These are phyloP conservation scores for Pycnonotus jocosus DNA, from an alignment of 2,113 vertebrate species.

Conservation along the genomic window DNA sequence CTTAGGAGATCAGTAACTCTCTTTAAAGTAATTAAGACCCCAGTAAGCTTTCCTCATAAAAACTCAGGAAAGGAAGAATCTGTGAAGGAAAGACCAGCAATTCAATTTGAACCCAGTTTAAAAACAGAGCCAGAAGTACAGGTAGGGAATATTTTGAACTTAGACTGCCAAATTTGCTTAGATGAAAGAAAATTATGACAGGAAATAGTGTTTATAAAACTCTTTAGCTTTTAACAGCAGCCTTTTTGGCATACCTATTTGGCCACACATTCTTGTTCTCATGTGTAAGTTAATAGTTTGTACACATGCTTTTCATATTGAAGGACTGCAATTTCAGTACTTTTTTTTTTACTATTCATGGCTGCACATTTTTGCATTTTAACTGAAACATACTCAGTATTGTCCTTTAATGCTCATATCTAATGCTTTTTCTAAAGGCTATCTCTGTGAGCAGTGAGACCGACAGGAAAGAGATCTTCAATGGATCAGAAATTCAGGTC, in stretches of 20 bases:
- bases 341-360: not conserved
- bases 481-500: conserved; percentile 17
- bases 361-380: not conserved
- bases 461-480: not conserved
- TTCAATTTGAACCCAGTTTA: not conserved
- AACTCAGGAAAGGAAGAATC: not conserved
- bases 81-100: not conserved
- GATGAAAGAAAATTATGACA: not conserved
- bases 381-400: not conserved
- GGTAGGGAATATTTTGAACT: not conserved
- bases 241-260: not conserved
- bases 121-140: not conserved
- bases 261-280: not conserved
- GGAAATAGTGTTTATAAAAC: not conserved
- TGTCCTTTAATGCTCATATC: not conserved
- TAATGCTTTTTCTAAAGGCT: not conserved
- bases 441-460: not conserved
- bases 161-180: not conserved
- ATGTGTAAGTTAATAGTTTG: not conserved
- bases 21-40: not conserved
- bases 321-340: not conserved
- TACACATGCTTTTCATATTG: not conserved
- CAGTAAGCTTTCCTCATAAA: not conserved
- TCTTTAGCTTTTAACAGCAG: not conserved
- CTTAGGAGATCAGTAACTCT: not conserved